A percentile compares a stretch with the other conserved stretches of the same genome.
Conservation (phyloP, 2,797 vertebrate genomes). For the Bovichtus variegatus region DNA sequence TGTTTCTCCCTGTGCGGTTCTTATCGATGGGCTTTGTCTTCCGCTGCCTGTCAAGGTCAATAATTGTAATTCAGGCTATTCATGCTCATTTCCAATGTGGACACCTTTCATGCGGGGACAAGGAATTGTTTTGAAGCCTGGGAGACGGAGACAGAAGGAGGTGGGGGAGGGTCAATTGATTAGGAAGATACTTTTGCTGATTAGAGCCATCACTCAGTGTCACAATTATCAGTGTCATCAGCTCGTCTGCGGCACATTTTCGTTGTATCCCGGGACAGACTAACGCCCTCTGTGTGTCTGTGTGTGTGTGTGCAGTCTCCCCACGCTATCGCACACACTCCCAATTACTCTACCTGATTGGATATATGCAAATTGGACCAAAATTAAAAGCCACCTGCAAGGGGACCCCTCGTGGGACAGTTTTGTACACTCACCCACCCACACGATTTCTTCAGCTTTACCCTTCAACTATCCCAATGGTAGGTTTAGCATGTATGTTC, state of each 20-base stretch:
- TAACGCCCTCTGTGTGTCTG: conserved; percentile 51
- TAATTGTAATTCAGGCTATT: conserved; percentile 73
- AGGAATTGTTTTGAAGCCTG: conserved; percentile 66
- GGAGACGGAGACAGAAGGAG: conserved; percentile 48
- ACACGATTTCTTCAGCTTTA: conserved; percentile 55
- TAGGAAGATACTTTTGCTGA: conserved; percentile 86
- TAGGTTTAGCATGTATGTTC: conserved; percentile 37
- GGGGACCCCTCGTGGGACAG: conserved; percentile 72
- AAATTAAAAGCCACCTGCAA: conserved; percentile 87
- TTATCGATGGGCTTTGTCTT: conserved; percentile 62
- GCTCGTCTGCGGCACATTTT: conserved; percentile 77
- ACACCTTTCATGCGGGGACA: conserved; percentile 67
- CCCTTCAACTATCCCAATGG: conserved; percentile 69
- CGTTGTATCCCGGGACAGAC: conserved; percentile 74
- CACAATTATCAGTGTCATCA: conserved; percentile 88
- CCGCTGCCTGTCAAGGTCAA: conserved; percentile 77
- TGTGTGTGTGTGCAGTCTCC: conserved; percentile 33
- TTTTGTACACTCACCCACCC: conserved; percentile 57
- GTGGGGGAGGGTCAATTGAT: conserved; percentile 83
- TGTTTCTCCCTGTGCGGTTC: conserved; percentile 35
- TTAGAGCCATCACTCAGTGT: conserved; percentile 90
- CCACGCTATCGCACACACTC: conserved; percentile 67
- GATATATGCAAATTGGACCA: conserved; percentile 87
- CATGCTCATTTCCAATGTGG: conserved; percentile 60
- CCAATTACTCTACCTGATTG: conserved; percentile 88